Evolutionary conservation across 2,113 vertebrate genomes (phyloP).

Genomic region (Aldabrachelys gigantea): DNA sequence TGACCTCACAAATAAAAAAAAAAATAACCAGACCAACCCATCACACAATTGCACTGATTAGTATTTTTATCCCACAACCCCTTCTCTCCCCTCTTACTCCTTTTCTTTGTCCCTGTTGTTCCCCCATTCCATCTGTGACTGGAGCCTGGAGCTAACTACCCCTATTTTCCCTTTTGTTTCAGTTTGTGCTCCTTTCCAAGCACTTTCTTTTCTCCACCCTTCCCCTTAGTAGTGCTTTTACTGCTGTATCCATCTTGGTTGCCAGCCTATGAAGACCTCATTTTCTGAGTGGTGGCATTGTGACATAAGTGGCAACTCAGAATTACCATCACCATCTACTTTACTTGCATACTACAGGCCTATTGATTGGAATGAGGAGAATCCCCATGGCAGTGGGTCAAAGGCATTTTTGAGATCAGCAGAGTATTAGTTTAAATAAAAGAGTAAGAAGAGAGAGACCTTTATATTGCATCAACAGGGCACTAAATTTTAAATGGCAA

Average conservation of each 20-base stretch:
- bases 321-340: not conserved
- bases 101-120: not conserved
- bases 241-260: not conserved
- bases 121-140: not conserved
- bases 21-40: not conserved
- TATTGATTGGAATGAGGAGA: not conserved
- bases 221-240: not conserved
- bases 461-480: not conserved
- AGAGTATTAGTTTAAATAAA: not conserved
- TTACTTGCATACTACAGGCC: not conserved
- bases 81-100: accelerated
- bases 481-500: not conserved
- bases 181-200: not conserved
- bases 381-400: not conserved
- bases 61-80: not conserved
- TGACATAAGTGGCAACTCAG: not conserved
- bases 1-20: not conserved
- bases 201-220: not conserved
- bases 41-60: not conserved
- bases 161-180: not conserved
- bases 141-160: not conserved
- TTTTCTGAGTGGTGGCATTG: not conserved
- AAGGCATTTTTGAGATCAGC: not conserved
- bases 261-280: not conserved
- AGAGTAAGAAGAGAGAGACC: not conserved